Evolutionary conservation across 2,888 invertebrate genomes (phyloP).

Genomic region (Adelognathus sp.): DNA sequence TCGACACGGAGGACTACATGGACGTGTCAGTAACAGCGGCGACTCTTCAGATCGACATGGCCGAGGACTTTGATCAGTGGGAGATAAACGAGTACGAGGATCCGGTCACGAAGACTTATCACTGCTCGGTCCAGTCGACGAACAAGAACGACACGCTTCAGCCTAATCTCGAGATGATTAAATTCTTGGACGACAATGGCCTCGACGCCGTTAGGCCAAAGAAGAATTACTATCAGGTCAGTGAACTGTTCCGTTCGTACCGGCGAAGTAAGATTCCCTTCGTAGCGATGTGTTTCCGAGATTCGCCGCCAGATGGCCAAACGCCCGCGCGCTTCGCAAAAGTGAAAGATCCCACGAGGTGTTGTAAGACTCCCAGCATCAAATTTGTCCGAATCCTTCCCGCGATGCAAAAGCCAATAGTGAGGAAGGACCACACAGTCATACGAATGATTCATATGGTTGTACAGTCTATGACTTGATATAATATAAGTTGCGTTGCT

Average conservation of each 20-base stretch:
- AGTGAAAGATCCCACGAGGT: too few species aligned
- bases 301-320: too few species aligned
- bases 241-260: constrained; percentile 20
- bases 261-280: too few species aligned
- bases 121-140: constrained; percentile 59
- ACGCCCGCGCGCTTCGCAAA: too few species aligned
- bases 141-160: constrained; percentile 58
- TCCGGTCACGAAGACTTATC: constrained; percentile 63
- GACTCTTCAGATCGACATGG: constrained; percentile 60
- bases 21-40: constrained; percentile 64
- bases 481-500: too few species aligned
- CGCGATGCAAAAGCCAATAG: too few species aligned
- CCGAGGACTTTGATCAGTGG: constrained; percentile 66
- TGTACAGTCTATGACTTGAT: too few species aligned
- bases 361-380: too few species aligned
- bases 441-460: too few species aligned
- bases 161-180: constrained; percentile 59
- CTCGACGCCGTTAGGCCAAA: constrained; percentile 54
- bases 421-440: too few species aligned
- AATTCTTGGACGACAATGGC: constrained; percentile 62
- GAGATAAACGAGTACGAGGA: constrained; percentile 65
- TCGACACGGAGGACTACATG: constrained; percentile 64
- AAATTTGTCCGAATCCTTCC: too few species aligned
- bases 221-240: constrained; percentile 63
- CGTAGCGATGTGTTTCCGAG: too few species aligned